Base-by-base conservation (phyloP, 2,888 invertebrate genomes). In the Eumacrocentrus americanus region DNA sequence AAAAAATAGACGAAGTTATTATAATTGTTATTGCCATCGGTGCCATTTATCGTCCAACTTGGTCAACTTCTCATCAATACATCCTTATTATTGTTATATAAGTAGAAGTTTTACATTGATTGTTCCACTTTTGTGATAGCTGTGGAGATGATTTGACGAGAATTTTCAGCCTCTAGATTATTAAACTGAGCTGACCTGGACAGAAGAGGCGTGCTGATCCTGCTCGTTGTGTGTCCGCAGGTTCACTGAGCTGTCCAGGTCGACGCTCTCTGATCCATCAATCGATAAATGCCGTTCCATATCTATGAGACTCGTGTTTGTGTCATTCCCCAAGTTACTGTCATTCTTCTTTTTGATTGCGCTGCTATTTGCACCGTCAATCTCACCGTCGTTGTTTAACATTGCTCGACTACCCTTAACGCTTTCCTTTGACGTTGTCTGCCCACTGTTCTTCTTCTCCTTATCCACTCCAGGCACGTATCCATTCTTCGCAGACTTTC, bases 121-220 rank as follows among this genome's bases (percentile, higher is more conserved):
- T 42, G 7, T 57, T 46, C 4, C 14, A 18, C 42, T 48, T 57
- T 25, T n/a, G n/a, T n/a, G 5, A 22, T 7, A 20, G n/a, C 48
- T 34, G 16, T n/a, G 34, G 35, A 35, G 18, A 50, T 35, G 18
- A 2, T 47, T 29, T 16, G 18, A 14, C 2, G 5, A 11, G 14
- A 23, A 16, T 18, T 12, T 14, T 6, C n/a, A 22, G n/a, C 14
- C 22, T 22, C 3, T 38, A 3, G 1, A 61, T 48, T 47, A 29
- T 58, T 81, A 85, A 65, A 87, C 86, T 16, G 86, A 86, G 72
- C 86, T 86, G 68, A 87, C 86, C 82, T 86, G 87, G 82, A 86
- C 86, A 58, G 84, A 84, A 20, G 85, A 79, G 66, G 84, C 83
- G 9, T 85, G 81, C 2, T 84, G 81, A 46, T 80, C 78, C 20